Evolutionary conservation across 2,797 vertebrate genomes (phyloP).

Genomic region (Pteropus rufus): DNA sequence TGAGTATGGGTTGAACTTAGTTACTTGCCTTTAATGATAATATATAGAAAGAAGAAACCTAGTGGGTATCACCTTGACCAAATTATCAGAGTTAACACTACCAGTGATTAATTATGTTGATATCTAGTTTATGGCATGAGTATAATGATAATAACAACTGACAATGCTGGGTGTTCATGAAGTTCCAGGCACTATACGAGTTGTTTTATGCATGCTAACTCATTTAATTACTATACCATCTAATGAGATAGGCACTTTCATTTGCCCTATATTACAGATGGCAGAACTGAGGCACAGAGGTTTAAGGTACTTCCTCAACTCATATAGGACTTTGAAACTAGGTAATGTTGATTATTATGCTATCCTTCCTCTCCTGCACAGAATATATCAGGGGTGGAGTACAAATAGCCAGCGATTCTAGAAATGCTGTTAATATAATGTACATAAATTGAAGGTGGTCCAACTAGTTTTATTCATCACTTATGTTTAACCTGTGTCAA

Average conservation of each 20-base stretch:
- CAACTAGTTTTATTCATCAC: neutral
- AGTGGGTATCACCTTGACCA: neutral
- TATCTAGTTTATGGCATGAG: neutral
- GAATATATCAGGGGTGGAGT: neutral
- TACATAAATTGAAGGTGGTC: neutral
- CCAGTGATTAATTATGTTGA: neutral
- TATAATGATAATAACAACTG: neutral
- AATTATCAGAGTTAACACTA: neutral
- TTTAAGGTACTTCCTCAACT: neutral
- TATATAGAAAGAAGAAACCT: neutral
- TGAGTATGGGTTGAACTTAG: neutral
- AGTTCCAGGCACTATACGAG: neutral
- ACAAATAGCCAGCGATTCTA: neutral
- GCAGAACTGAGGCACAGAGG: neutral
- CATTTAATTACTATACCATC: neutral
- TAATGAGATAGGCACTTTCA: neutral
- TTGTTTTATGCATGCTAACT: neutral
- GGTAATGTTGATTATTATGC: neutral
- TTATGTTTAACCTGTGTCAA: neutral
- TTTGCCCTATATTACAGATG: neutral
- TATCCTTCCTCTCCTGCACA: neutral
- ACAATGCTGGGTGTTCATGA: neutral
- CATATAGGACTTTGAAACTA: neutral
- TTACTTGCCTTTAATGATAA: neutral
- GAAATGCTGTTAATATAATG: neutral